Percentiles rank a stretch among this genome's conserved stretches.
Conservation (phyloP, 2,888 invertebrate species). For the Dusona sp. region DNA sequence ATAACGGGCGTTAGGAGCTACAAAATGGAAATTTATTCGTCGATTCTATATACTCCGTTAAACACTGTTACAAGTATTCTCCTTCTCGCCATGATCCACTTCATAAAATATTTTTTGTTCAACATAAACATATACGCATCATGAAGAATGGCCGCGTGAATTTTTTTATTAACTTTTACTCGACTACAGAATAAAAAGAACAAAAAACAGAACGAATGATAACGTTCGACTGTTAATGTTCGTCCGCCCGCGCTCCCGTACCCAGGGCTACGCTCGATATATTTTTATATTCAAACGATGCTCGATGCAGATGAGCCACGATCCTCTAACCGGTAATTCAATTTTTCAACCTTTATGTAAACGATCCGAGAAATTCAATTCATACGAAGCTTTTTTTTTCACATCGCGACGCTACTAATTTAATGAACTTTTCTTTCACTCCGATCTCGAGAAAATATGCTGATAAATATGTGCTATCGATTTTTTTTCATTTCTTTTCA, state of each 20-base stretch:
- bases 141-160: constrained; percentile 11
- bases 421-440: not conserved
- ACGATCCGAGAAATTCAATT: constrained; percentile 27
- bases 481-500: not conserved
- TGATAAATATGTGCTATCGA: not conserved
- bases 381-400: constrained; percentile 19
- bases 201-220: constrained; percentile 8
- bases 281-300: constrained; percentile 33
- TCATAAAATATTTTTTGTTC: constrained; percentile 1
- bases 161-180: constrained; percentile 23
- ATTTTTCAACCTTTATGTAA: constrained; percentile 24
- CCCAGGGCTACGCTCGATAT: constrained; percentile 1
- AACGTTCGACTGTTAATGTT: constrained; percentile 15
- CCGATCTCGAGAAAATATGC: not conserved
- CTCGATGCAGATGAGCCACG: constrained; percentile 6
- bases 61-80: constrained; percentile 58
- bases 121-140: constrained; percentile 10
- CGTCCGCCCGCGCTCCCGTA: not conserved
- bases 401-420: not conserved
- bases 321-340: not conserved
- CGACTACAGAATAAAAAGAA: not conserved
- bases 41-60: constrained; percentile 39
- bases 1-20: constrained; percentile 21
- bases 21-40: constrained; percentile 75
- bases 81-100: constrained; percentile 50